Conservation (phyloP, 2,797 vertebrate species). For the Bradypodion ventrale region DNA sequence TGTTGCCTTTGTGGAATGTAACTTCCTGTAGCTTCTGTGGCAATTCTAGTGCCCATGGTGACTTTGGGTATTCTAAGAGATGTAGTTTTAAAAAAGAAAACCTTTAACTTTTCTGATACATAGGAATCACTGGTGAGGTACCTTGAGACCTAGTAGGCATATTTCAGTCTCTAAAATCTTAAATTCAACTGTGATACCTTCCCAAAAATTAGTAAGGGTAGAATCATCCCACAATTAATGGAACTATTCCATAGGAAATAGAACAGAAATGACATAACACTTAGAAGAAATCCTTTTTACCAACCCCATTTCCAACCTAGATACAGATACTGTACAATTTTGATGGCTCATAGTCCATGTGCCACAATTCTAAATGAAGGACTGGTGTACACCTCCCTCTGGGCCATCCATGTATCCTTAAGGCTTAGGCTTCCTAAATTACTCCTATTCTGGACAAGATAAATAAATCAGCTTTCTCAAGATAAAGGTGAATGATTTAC, state of each 20-base stretch:
- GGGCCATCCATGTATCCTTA: background rate
- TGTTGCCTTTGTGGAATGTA: too few relatives aligned
- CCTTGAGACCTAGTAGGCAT: background rate
- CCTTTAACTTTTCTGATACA: too few relatives aligned
- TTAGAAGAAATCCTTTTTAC: too few relatives aligned
- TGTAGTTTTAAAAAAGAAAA: too few relatives aligned
- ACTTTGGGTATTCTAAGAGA: too few relatives aligned
- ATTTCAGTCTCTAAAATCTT: background rate
- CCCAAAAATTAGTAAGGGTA: background rate
- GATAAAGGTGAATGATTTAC: too few relatives aligned
- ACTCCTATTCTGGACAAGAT: background rate
- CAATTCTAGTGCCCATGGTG: too few relatives aligned
- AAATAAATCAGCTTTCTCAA: too few relatives aligned
- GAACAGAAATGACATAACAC: too few relatives aligned
- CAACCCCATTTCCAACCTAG: background rate
- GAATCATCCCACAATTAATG: background rate
- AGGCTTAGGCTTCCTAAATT: background rate
- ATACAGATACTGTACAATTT: background rate
- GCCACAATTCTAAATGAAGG: background rate
- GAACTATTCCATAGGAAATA: background rate
- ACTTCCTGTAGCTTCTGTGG: too few relatives aligned
- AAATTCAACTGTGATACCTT: background rate
- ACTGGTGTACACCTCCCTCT: background rate
- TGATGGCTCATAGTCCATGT: background rate
- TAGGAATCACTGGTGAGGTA: background rate